phyloP scores from a whole-genome alignment of 2,797 vertebrate species.

The Clarias laeviceps region DNA sequence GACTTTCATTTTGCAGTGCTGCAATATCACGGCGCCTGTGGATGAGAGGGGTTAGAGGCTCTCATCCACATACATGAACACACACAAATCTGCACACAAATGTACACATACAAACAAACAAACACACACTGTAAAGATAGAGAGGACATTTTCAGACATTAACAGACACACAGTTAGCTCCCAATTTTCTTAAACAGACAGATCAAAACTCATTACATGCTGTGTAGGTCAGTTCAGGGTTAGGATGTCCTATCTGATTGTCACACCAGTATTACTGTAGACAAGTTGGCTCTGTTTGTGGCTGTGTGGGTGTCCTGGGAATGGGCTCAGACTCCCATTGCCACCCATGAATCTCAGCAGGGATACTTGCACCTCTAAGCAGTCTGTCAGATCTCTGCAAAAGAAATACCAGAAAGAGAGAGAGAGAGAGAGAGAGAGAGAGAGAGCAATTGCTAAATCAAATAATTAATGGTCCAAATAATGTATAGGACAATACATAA shows the following conservation, averaged over 20 bases:
- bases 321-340: slow-evolving; percentile 5
- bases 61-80: slow-evolving; percentile 31
- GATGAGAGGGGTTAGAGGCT: slow-evolving; percentile 8
- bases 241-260: slow-evolving; percentile 21
- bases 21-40: slow-evolving; percentile 21
- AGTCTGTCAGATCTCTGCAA: slow-evolving; percentile 31
- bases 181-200: background rate
- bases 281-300: slow-evolving; percentile 6
- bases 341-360: slow-evolving; percentile 32
- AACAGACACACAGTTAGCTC: slow-evolving; percentile 1
- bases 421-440: background rate
- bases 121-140: background rate
- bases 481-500: background rate
- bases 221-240: slow-evolving; percentile 3
- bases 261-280: slow-evolving; percentile 3
- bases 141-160: background rate
- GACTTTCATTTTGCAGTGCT: slow-evolving; percentile 42
- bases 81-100: slow-evolving; percentile 17
- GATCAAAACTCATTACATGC: slow-evolving; percentile 37
- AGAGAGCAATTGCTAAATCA: background rate
- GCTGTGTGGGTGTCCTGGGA: slow-evolving; percentile 36
- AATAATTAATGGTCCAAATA: background rate
- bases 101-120: slow-evolving; percentile 4
- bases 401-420: background rate
- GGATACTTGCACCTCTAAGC: slow-evolving; percentile 34